Evolutionary conservation across 2,113 vertebrate genomes (phyloP), one percentile per base, ranked within the genome.

Genomic region (Pogonocichla stellata): DNA sequence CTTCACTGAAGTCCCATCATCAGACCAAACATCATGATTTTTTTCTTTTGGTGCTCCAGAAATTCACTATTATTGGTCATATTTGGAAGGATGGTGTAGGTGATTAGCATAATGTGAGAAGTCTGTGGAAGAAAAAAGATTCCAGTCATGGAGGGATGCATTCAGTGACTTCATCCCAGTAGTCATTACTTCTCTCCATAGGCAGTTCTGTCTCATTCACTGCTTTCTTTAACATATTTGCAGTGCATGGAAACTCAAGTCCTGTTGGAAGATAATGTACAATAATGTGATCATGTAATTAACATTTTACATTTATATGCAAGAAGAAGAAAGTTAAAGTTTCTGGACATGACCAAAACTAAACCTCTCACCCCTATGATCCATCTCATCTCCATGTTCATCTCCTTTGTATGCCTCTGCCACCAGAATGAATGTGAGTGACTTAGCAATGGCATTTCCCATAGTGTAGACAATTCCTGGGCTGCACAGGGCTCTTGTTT

Each of bases 391-490:
- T 40, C 40, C 40, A 40, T 72, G 8, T 29, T 9, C 45, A 14
- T 66, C 9, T 60, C 1, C 26, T 53, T 16, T 0, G 0, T 14
- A 19, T 3, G 25, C 3, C 23, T 80, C 40, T 80, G 62, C 19
- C 20, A 47, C 5, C n/a, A 53, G 54, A 60, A 47, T 2, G 10
- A 45, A 12, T 34, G 22, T 26, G 36, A 45, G 22, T 58, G 26
- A 20, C 10, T 87, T 54, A 54, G 38, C 13, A 80, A 5, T 14
- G 43, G 14, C 40, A 13, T 36, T 45, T 80, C 79, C 9, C 23
- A 18, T 31, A 23, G 0, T 60, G 33, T 8, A 65, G 19, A 14
- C 33, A 26, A 3, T 31, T 64, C 12, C 10, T 48, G 43, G 18
- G 43, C 56, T 74, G 25, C 31, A 7, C 20, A 34, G 61, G 31